Base-by-base conservation (phyloP, 2,113 vertebrate genomes). In the Ariopsis seemanni region DNA sequence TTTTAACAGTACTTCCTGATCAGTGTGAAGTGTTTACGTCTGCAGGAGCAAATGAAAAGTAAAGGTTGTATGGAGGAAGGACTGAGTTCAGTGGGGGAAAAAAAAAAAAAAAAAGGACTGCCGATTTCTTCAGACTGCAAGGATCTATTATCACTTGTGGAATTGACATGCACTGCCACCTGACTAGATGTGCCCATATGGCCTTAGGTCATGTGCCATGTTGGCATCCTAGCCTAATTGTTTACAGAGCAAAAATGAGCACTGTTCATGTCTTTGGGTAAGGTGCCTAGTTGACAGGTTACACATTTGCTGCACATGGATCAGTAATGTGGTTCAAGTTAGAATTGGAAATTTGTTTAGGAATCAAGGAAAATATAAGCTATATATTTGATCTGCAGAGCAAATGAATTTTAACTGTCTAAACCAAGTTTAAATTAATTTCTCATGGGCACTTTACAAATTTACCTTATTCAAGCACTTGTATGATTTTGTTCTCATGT, bases 11-110 rank as follows among this genome's bases (percentile, higher is more conserved):
- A 52, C 84, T 85, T 1, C 11, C 9, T 55, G 25, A 52, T 67
- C 65, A 82, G 34, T 82, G 22, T 82, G 6, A 82, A 50, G 48
- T 83, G 81, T 72, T 71, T 72, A 84, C 53, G 11, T 20, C 14
- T 58, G 53, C 7, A 65, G 62, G 25, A 82, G 20, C 18, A 62
- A 82, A 62, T 58, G 30, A 62, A 58, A 60, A 62, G 34, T 52
- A 18, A 34, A 12, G 50, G 50, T 22, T 69, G 60, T 14, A 8
- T 55, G 17, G 10, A 30, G 42, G 25, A 5, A 5, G 58, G 15
- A 65, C 15, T 27, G 18, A 42, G 60, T 62, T 81, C 57, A 42
- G 30, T 42, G 57, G 7, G n/a, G n/a, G n/a, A 42, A 42, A 62
- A 6, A 42, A 81, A 42, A 42, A 42, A 42, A 42, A 0, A 20